Conservation (phyloP, 2,888 invertebrate genomes). For the Gryllus longicercus region DNA sequence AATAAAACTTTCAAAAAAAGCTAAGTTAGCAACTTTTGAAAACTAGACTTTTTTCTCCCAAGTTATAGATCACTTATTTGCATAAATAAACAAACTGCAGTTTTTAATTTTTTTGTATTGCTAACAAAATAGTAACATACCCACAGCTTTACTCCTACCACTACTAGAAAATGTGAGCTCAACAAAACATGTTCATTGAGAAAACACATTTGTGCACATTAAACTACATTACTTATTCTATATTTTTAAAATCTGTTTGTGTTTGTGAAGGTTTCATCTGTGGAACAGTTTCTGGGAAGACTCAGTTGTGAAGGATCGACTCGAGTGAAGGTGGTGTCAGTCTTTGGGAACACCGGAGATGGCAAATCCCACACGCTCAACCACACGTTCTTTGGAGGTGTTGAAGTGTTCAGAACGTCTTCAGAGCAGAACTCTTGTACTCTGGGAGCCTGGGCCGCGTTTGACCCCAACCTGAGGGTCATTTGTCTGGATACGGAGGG, state of each 20-base stretch:
- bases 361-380: slow-evolving; percentile 79
- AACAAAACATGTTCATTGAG: no score
- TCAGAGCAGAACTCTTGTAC: slow-evolving; percentile 68
- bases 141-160: no score
- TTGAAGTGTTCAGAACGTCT: slow-evolving; percentile 62
- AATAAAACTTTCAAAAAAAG: no score
- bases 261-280: slow-evolving; percentile 46
- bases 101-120: no score
- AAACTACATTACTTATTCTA: no score
- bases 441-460: slow-evolving; percentile 74
- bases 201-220: no score
- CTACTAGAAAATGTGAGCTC: no score
- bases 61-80: no score
- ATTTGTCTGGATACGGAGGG: slow-evolving; percentile 79
- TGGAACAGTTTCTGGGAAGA: slow-evolving; percentile 53
- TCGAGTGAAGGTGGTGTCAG: slow-evolving; percentile 74
- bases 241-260: background rate
- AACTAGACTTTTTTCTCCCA: no score
- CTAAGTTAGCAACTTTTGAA: no score
- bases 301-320: slow-evolving; percentile 51
- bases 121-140: no score
- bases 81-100: no score
- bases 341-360: slow-evolving; percentile 81
- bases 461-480: slow-evolving; percentile 60
- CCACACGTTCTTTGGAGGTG: slow-evolving; percentile 64